These are phyloP conservation scores for Falco punctatus DNA, from an alignment of 2,113 vertebrate species.

Conservation along the genomic window DNA sequence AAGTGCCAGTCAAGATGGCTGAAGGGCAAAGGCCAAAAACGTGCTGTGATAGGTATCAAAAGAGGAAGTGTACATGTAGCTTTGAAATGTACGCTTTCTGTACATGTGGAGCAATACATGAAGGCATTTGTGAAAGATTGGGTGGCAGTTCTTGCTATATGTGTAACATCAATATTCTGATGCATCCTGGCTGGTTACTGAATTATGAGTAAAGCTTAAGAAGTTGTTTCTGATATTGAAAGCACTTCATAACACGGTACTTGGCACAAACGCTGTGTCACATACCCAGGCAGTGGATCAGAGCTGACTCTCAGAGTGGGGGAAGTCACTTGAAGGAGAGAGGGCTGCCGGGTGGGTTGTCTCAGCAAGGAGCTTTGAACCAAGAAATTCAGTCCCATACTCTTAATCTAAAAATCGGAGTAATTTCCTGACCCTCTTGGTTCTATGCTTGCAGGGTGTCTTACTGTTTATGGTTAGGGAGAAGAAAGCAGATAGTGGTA, in stretches of 20 bases:
- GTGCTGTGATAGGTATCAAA: neutral
- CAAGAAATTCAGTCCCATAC: neutral
- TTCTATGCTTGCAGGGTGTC: neutral
- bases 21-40: neutral
- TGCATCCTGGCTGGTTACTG: neutral
- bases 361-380: neutral
- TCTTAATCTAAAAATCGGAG: neutral
- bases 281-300: neutral
- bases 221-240: neutral
- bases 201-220: neutral
- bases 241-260: neutral
- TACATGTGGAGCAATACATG: neutral
- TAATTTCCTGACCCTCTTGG: neutral
- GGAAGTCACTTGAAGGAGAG: neutral
- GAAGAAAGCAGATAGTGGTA: neutral
- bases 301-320: neutral
- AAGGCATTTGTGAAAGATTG: neutral
- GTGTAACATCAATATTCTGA: neutral
- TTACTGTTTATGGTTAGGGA: neutral
- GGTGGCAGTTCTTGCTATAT: neutral
- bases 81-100: neutral
- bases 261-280: neutral
- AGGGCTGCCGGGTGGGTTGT: fast-evolving
- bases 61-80: neutral
- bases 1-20: neutral